phyloP scores from a whole-genome alignment of 2,888 invertebrate species.

The Hypercompe scribonia region DNA sequence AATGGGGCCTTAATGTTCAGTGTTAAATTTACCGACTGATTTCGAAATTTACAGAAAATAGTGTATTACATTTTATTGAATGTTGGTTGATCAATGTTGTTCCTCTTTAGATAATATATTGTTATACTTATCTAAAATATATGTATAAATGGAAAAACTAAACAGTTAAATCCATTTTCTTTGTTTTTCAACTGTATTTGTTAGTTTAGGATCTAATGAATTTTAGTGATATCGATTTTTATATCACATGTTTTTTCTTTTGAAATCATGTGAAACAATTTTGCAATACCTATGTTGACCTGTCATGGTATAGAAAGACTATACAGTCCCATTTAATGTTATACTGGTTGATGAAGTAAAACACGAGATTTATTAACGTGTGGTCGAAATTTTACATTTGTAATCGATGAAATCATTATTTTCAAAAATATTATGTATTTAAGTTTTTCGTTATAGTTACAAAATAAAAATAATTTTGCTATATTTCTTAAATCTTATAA shows the following conservation, averaged over 20 bases:
- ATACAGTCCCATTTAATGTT: neutral
- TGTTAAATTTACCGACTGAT: neutral
- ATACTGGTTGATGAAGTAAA: neutral
- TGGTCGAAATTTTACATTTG: neutral
- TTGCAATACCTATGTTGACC: neutral
- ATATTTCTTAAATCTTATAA: constrained; percentile 6
- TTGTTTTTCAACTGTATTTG: neutral
- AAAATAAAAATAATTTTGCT: neutral
- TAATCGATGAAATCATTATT: neutral
- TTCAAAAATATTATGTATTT: neutral
- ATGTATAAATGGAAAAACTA: neutral
- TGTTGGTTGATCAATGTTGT: neutral
- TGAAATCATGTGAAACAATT: neutral
- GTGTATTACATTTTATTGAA: neutral
- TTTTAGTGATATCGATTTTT: neutral
- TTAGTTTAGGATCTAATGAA: neutral
- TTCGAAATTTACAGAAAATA: neutral
- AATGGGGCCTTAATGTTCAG: neutral
- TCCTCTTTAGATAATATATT: constrained; percentile 6
- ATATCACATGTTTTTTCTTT: neutral
- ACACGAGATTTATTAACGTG: neutral
- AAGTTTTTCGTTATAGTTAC: neutral
- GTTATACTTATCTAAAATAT: constrained; percentile 1
- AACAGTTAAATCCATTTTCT: neutral
- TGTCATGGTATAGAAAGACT: neutral